Conservation (phyloP, 2,888 invertebrate genomes). For the Cataglyphis altisquamis region DNA sequence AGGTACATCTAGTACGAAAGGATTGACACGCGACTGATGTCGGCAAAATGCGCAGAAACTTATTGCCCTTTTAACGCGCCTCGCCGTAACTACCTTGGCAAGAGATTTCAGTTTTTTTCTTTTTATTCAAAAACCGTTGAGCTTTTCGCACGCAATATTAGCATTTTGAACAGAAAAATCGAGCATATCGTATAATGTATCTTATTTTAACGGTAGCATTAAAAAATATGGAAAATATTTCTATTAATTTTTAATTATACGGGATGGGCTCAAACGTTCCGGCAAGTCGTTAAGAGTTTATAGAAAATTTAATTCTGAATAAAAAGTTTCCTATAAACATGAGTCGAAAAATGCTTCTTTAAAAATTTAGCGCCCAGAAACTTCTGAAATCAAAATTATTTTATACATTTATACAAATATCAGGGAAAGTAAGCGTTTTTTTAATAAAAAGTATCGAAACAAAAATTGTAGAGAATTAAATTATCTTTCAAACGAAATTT, state of each 20-base stretch:
- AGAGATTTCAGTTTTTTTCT: neutral
- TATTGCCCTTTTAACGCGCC: conserved; percentile 10
- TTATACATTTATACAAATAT: too few species aligned
- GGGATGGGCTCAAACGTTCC: too few species aligned
- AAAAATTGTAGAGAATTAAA: too few species aligned
- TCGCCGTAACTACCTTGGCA: neutral
- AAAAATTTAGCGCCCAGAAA: too few species aligned
- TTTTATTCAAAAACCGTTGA: neutral
- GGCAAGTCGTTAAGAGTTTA: too few species aligned
- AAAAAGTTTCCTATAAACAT: too few species aligned
- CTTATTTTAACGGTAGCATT: neutral
- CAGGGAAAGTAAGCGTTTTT: too few species aligned
- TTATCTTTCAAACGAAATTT: too few species aligned
- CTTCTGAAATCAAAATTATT: too few species aligned
- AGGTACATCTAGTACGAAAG: conserved; percentile 72
- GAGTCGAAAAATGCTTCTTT: too few species aligned
- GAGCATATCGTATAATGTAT: neutral
- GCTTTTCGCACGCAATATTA: neutral
- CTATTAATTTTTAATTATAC: neutral
- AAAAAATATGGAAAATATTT: neutral
- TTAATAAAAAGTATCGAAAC: too few species aligned
- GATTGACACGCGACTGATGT: conserved; percentile 80
- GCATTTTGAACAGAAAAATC: neutral
- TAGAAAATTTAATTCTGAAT: too few species aligned
- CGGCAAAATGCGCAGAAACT: conserved; percentile 48